Evolutionary conservation across 2,113 vertebrate genomes (phyloP), one percentile per base, ranked within the genome.

Genomic region (Mormyrus lacerda): DNA sequence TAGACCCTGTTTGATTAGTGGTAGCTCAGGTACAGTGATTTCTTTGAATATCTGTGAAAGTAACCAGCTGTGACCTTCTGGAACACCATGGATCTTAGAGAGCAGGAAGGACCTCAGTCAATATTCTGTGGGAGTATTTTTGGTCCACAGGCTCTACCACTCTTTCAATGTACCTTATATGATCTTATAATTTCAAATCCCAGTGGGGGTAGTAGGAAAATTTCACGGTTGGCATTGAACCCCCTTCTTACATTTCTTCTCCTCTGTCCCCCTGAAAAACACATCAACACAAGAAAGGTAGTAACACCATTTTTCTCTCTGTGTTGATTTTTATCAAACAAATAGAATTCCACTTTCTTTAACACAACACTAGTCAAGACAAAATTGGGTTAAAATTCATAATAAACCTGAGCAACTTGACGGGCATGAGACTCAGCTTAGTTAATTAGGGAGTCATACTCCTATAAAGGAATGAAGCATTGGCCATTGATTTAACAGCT

Each of bases 121-220:
- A 92, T 82, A 93, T 91, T 90, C 90, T 91, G 87, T 15, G 88
- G 90, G 91, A 90, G 93, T 93, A 88, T 91, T 89, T 90, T 44
- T 88, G 17, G 53, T 93, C 85, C 92, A 65, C 48, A 91, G 83
- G 87, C 90, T 88, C 88, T 45, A 87, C 89, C 90, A 83, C 87
- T 89, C 88, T 17, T 89, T 84, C 79, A n/a, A 13, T 10, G 47
- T 89, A 91, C 85, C 91, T 90, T 84, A 90, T 61, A 90, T 93
- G 85, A 93, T 91, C 53, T 93, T 90, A 91, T 92, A 91, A 92
- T 89, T 92, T 90, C 87, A 93, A 84, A 89, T 93, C 89, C 92
- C 90, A 85, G 17, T 51, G 82, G 53, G 87, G 79, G 89, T 31
- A 91, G 73, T 93, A 93, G 65, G 92, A 88, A 85, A 93, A 76